Percentiles rank a stretch among this genome's conserved stretches.
These are phyloP conservation scores for Nothocercus julius DNA, from an alignment of 2,113 vertebrate genomes.

Conservation along the genomic window DNA sequence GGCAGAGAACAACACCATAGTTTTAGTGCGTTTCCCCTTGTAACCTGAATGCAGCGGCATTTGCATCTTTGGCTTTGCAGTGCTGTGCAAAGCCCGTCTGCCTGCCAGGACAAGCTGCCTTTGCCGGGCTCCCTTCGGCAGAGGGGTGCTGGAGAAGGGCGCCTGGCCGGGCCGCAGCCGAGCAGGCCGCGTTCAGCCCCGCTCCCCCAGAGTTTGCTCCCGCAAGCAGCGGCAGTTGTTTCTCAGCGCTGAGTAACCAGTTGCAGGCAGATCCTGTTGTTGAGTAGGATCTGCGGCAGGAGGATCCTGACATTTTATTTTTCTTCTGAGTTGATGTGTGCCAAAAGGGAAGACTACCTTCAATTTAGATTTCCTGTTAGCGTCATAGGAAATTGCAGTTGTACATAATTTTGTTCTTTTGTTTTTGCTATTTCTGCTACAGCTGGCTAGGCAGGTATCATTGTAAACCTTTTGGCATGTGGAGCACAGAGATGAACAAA, in stretches of 20 bases:
- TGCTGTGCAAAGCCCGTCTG: background rate
- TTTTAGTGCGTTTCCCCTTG: background rate
- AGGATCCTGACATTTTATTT: background rate
- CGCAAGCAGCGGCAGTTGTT: background rate
- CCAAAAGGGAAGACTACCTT: background rate
- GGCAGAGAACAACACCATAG: background rate
- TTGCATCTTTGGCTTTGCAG: background rate
- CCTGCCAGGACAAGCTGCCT: background rate
- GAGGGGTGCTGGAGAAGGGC: background rate
- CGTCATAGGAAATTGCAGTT: background rate
- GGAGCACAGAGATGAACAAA: background rate
- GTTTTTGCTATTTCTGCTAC: background rate
- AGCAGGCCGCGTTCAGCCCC: background rate
- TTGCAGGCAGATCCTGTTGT: background rate
- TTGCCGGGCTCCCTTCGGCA: background rate
- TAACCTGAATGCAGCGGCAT: background rate
- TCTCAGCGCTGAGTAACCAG: background rate
- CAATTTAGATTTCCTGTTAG: background rate
- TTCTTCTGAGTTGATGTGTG: background rate
- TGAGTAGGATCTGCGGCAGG: background rate
- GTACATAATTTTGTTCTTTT: background rate
- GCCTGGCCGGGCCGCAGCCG: background rate
- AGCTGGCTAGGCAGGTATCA: background rate
- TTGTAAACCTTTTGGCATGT: background rate
- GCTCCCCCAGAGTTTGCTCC: background rate